A percentile compares a stretch with the other conserved stretches of the same genome.
phyloP scores from a whole-genome alignment of 2,113 vertebrate genomes.

The Tinamus guttatus region DNA sequence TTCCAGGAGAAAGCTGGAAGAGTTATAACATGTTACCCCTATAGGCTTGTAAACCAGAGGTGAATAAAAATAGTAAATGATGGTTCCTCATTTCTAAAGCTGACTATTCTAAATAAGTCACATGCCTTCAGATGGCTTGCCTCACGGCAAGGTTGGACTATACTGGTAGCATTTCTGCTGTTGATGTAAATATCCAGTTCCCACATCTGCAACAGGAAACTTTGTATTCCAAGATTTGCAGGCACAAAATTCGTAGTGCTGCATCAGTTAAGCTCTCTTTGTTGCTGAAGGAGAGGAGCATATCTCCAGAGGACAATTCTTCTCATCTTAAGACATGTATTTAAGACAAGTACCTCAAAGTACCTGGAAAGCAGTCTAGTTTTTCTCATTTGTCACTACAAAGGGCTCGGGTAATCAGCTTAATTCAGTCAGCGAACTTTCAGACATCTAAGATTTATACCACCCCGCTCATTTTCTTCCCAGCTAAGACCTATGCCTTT shows the following conservation, averaged over 20 bases:
- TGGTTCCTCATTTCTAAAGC: background rate
- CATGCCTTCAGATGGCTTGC: background rate
- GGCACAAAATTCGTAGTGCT: background rate
- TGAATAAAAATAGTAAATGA: background rate
- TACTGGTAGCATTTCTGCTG: background rate
- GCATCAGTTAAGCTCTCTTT: background rate
- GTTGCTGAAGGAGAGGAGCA: background rate
- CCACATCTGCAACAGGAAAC: background rate
- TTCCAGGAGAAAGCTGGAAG: slow-evolving; percentile 37
- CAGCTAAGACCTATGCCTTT: background rate
- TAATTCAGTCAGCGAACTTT: background rate
- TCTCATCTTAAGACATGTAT: background rate
- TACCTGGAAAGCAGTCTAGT: background rate
- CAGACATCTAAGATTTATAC: background rate
- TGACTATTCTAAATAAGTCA: background rate
- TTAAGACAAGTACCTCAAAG: background rate
- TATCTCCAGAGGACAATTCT: background rate
- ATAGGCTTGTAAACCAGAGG: background rate
- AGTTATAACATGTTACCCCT: background rate
- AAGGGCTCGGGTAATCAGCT: background rate
- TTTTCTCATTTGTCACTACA: background rate
- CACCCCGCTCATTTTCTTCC: background rate
- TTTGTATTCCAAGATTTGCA: background rate
- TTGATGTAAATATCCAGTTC: background rate
- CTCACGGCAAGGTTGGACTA: background rate